Conservation (phyloP, 1,140 invertebrate genomes). For the Mycetomoellerius zeteki region DNA sequence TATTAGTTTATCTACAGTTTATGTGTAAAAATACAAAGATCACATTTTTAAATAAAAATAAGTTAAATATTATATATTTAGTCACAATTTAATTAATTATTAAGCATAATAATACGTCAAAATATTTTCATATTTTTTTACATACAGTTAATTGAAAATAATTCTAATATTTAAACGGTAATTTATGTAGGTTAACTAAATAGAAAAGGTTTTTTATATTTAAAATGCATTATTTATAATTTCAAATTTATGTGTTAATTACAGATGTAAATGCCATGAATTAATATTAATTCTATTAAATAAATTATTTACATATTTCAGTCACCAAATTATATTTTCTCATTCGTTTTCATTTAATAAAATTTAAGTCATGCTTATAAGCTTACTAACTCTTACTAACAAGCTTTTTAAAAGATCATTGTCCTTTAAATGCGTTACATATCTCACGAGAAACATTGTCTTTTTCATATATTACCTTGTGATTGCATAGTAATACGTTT, state of each 20-base stretch:
- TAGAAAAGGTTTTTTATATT: neutral
- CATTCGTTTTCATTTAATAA: neutral
- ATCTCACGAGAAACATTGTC: neutral
- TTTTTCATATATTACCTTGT: too few species aligned
- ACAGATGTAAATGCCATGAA: neutral
- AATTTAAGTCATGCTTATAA: neutral
- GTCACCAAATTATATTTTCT: neutral
- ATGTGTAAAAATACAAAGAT: neutral
- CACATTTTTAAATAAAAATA: constrained; percentile 2
- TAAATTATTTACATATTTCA: neutral
- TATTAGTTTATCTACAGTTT: neutral
- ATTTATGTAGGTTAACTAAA: neutral
- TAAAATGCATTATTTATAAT: neutral
- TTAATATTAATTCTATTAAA: neutral
- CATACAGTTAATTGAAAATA: neutral
- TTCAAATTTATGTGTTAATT: neutral
- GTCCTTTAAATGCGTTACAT: neutral
- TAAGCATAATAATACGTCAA: neutral
- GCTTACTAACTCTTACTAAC: neutral
- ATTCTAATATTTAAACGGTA: constrained; percentile 4
- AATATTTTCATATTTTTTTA: constrained; percentile 8
- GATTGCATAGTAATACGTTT: neutral
- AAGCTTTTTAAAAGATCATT: neutral
- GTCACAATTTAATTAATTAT: neutral
- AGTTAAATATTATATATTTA: neutral